Evolutionary conservation across 2,888 invertebrate species (phyloP).

Genomic region (Orchesella flavescens): DNA sequence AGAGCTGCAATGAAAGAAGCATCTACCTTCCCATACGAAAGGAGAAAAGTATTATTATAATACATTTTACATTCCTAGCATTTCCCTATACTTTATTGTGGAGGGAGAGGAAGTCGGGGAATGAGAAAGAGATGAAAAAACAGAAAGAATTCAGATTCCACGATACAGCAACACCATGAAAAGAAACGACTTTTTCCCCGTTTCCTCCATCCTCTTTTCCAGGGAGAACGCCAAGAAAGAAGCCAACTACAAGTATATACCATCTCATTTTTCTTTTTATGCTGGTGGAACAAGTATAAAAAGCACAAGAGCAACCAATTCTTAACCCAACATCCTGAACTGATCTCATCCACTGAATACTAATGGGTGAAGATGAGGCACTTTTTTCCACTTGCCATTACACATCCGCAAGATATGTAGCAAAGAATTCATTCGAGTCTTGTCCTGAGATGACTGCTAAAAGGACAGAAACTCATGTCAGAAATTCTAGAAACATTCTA

Average conservation of each 20-base stretch:
- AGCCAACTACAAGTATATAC: not conserved
- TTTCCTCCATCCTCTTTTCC: not conserved
- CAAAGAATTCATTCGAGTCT: slow-evolving; percentile 60
- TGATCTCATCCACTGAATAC: slow-evolving; percentile 63
- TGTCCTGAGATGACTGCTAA: slow-evolving; percentile 56
- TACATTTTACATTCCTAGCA: slow-evolving; percentile 26
- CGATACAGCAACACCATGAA: slow-evolving; percentile 17
- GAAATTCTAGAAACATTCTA: slow-evolving; percentile 51
- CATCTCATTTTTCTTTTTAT: slow-evolving; percentile 43
- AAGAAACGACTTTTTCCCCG: slow-evolving; percentile 29
- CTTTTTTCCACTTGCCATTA: slow-evolving; percentile 59
- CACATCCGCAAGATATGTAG: slow-evolving; percentile 63
- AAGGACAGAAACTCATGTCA: slow-evolving; percentile 23
- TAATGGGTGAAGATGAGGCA: slow-evolving; percentile 61
- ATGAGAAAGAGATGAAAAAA: slow-evolving; percentile 41
- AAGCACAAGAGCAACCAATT: slow-evolving; percentile 53
- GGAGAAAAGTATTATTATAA: not conserved
- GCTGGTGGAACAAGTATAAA: slow-evolving; percentile 9
- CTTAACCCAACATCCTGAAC: slow-evolving; percentile 64
- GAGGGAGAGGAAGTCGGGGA: slow-evolving; percentile 34
- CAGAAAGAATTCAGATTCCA: slow-evolving; percentile 22
- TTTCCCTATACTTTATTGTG: slow-evolving; percentile 32
- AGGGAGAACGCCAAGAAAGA: not conserved
- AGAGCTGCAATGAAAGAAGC: slow-evolving; percentile 10
- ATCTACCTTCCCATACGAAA: not conserved